Evolutionary conservation across 2,113 vertebrate genomes (phyloP), one percentile per base, ranked within the genome.

Genomic region (Balaeniceps rex): DNA sequence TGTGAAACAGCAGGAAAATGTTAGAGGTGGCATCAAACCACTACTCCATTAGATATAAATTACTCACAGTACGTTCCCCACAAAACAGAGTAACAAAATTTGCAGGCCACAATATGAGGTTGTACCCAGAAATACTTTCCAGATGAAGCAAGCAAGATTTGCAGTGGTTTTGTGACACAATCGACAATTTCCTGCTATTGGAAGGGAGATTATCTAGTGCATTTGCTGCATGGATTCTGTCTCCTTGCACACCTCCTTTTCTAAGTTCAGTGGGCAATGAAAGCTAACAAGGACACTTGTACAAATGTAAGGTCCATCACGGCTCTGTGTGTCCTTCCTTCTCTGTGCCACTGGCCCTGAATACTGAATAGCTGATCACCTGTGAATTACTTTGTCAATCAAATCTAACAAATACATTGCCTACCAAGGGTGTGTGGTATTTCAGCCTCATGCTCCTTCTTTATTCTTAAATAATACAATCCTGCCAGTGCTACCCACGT

Each of bases 121-220:
- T 64, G 89, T 83, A 94, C 78, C 70, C 89, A 97, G 89, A 95
- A 97, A 97, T 97, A 95, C 66, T 95, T 97, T 96, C 95, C 95
- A 93, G 89, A 90, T 95, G 87, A 96, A 92, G 82, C 79, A 97
- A 93, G 78, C 26, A 75, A 80, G 71, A 83, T 83, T 40, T 88
- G 71, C 82, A 63, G 91, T n/a, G 91, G 87, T 77, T 95, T 83
- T 64, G 70, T 85, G 93, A 96, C 92, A 95, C 17, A 61, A 58
- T 42, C 29, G 12, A 86, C 69, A 34, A 55, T 75, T 81, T 95
- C 70, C 91, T 93, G 76, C 23, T 3, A 38, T 70, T 90, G 79
- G 84, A 70, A 91, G 78, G 58, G 77, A 61, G 64, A 86, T 51
- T 49, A 90, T 71, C 71, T 63, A 44, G 38, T 9, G 57, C 23